Evolutionary conservation across 2,113 vertebrate genomes (phyloP), one percentile per base, ranked within the genome.

Genomic region (Oplegnathus fasciatus): DNA sequence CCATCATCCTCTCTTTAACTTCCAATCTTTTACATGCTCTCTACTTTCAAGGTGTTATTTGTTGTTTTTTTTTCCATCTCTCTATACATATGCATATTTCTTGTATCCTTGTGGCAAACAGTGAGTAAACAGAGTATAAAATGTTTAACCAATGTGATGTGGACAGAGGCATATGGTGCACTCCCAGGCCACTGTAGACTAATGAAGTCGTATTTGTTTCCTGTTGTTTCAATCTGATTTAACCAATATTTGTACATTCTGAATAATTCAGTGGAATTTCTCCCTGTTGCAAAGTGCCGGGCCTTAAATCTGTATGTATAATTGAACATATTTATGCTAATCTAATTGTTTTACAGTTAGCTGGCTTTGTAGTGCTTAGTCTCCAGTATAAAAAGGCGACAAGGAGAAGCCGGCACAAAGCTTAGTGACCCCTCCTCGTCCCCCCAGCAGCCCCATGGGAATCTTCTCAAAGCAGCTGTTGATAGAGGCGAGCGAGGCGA

Each of bases 281-380:
- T 81, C 81, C 66, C 71, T 67, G 62, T 82, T 88, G 81, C 70
- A 83, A 83, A 85, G 82, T 62, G 6, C 82, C 24, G 24, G 62
- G 79, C 71, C 79, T 89, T 89, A 84, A 90, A 89, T 92, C 86
- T 85, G 84, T 76, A 91, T 92, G 78, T 91, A 91, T 93, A 94
- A 93, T 90, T 87, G 72, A 88, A 78, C 88, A 89, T 89, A 90
- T 90, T 91, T 92, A 91, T 91, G 87, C 80, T 89, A 90, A 91
- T 92, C 86, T 91, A 91, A 93, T 93, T 91, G 92, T 90, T 87
- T 90, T 86, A 87, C 89, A 91, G 88, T 90, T 89, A 89, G 84
- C 86, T 77, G 86, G 82, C 82, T 91, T 92, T 93, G 87, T 90
- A 89, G 86, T 73, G 88, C 85, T 91, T 88, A 87, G 86, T 88